These are phyloP conservation scores for Phyllotreta striolata DNA, from an alignment of 2,888 invertebrate species.

Conservation along the genomic window DNA sequence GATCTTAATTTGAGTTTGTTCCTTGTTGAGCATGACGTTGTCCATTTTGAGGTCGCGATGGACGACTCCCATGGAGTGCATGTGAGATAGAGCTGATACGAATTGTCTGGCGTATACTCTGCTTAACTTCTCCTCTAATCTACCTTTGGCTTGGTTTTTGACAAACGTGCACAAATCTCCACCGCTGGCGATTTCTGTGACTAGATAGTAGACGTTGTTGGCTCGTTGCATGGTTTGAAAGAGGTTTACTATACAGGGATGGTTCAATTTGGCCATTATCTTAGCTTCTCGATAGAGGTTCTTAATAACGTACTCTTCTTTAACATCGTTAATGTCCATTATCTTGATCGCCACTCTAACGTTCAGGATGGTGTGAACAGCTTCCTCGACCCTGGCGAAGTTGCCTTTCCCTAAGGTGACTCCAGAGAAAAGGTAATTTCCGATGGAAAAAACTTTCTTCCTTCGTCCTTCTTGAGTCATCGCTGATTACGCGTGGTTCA, in stretches of 20 bases:
- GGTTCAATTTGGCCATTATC: slow-evolving; percentile 73
- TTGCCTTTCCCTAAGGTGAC: slow-evolving; percentile 77
- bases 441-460: slow-evolving; percentile 67
- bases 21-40: slow-evolving; percentile 75
- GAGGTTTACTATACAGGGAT: slow-evolving; percentile 76
- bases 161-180: slow-evolving; percentile 75
- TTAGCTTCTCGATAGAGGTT: slow-evolving; percentile 77
- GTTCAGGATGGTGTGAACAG: slow-evolving; percentile 72
- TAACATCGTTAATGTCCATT: slow-evolving; percentile 74
- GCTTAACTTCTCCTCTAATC: slow-evolving; percentile 66
- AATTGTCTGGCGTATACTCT: slow-evolving; percentile 70
- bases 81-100: slow-evolving; percentile 72
- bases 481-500: neutral
- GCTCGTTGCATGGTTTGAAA: slow-evolving; percentile 72
- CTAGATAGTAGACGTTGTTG: slow-evolving; percentile 75
- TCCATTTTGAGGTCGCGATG: slow-evolving; percentile 83
- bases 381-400: slow-evolving; percentile 79
- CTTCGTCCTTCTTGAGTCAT: slow-evolving; percentile 37
- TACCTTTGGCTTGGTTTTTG: slow-evolving; percentile 66
- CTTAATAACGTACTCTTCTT: slow-evolving; percentile 75
- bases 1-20: slow-evolving; percentile 75
- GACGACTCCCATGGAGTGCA: slow-evolving; percentile 73
- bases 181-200: slow-evolving; percentile 76
- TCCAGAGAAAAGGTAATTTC: slow-evolving; percentile 76
- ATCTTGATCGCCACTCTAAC: slow-evolving; percentile 81